A percentile compares a stretch with the other conserved stretches of the same genome.
Evolutionary conservation across 2,888 invertebrate species (phyloP).

Genomic region (Agapostemon virescens): DNA sequence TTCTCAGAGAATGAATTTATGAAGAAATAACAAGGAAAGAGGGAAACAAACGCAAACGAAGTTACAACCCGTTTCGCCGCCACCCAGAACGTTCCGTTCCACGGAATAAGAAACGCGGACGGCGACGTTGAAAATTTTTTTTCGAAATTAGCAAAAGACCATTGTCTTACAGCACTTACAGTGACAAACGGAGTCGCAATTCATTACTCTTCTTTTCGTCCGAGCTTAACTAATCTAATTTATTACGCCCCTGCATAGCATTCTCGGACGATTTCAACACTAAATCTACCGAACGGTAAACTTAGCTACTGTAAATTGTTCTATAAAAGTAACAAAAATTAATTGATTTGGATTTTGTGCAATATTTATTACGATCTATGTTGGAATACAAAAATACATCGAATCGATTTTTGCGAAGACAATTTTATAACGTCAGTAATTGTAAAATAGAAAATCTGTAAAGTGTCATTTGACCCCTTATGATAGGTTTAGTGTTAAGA

Average conservation of each 20-base stretch:
- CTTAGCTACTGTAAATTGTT: too few relatives aligned
- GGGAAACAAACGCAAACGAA: constrained; percentile 44
- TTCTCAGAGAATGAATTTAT: constrained; percentile 21
- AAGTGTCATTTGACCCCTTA: too few relatives aligned
- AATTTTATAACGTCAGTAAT: too few relatives aligned
- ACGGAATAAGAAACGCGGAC: constrained; percentile 8
- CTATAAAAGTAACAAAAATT: too few relatives aligned
- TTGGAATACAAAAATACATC: too few relatives aligned
- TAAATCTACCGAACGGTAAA: too few relatives aligned
- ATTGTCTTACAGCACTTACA: not conserved
- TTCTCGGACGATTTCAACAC: too few relatives aligned
- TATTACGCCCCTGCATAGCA: not conserved
- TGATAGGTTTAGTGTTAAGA: too few relatives aligned
- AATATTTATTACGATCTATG: too few relatives aligned
- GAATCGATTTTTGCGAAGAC: too few relatives aligned
- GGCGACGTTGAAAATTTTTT: constrained; percentile 12
- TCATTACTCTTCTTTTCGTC: not conserved
- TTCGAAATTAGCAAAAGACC: constrained; percentile 28
- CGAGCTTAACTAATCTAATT: not conserved
- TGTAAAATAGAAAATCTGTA: too few relatives aligned
- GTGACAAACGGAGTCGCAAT: not conserved
- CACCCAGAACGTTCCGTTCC: constrained; percentile 23
- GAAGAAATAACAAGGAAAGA: constrained; percentile 26
- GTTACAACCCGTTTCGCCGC: constrained; percentile 25
- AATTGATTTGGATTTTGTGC: too few relatives aligned